A percentile compares a stretch with the other conserved stretches of the same genome.
phyloP scores from a whole-genome alignment of 2,888 invertebrate genomes.

The Synergus itoensis region DNA sequence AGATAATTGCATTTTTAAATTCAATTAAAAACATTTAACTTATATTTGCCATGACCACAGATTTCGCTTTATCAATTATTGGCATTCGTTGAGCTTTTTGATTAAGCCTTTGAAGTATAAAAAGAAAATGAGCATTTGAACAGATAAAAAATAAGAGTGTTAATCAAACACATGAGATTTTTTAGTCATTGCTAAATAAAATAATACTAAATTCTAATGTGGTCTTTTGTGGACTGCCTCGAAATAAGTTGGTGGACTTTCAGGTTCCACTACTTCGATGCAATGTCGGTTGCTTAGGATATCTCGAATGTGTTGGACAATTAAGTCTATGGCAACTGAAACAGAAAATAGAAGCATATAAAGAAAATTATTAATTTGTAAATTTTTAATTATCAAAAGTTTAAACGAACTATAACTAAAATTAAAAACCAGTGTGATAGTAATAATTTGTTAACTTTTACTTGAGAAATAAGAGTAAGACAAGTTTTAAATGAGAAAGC shows the following conservation, averaged over 20 bases:
- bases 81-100: constrained; percentile 30
- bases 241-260: constrained; percentile 68
- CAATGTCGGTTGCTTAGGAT: constrained; percentile 84
- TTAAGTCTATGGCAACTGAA: constrained; percentile 97
- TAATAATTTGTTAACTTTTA: not conserved
- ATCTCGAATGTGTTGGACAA: constrained; percentile 98
- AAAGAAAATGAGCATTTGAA: constrained; percentile 42
- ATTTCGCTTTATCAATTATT: constrained; percentile 13
- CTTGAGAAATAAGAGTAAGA: not conserved
- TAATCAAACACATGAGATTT: constrained; percentile 27
- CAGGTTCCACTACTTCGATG: constrained; percentile 64
- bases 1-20: not conserved
- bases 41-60: not conserved
- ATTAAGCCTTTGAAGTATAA: constrained; percentile 19
- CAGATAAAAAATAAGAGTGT: constrained; percentile 42
- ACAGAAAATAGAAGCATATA: constrained; percentile 63
- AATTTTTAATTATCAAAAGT: not conserved
- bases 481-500: not conserved
- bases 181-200: constrained; percentile 37
- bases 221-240: constrained; percentile 72
- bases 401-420: not conserved
- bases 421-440: not conserved
- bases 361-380: not conserved
- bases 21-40: not conserved
- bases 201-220: constrained; percentile 66